A percentile compares a stretch with the other conserved stretches of the same genome.
phyloP scores from a whole-genome alignment of 2,888 invertebrate species.

The Spicauda simplicius region DNA sequence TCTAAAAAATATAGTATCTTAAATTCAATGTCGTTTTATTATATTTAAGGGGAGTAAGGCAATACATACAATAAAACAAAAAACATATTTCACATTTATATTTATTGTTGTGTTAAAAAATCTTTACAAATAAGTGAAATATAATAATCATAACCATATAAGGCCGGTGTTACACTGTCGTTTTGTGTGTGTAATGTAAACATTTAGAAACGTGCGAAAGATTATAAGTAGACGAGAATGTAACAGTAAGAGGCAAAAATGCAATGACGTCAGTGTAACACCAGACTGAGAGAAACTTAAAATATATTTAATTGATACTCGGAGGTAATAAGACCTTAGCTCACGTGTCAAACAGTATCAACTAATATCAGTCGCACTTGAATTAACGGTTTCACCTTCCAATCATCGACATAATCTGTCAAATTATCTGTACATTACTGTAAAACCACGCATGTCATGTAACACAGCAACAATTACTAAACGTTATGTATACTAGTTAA shows the following conservation, averaged over 20 bases:
- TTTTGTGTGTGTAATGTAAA: constrained; percentile 30
- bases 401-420: constrained; percentile 49
- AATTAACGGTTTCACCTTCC: constrained; percentile 58
- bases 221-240: constrained; percentile 38
- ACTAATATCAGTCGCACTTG: constrained; percentile 76
- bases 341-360: constrained; percentile 77
- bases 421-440: constrained; percentile 58
- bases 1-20: constrained; percentile 56
- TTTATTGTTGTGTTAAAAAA: constrained; percentile 84
- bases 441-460: constrained; percentile 61
- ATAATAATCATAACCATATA: constrained; percentile 76
- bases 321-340: constrained; percentile 83
- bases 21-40: constrained; percentile 35
- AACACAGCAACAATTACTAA: constrained; percentile 75
- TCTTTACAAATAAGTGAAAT: constrained; percentile 84
- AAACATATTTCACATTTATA: constrained; percentile 80
- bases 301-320: constrained; percentile 82
- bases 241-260: constrained; percentile 39
- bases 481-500: constrained; percentile 64
- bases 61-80: constrained; percentile 58
- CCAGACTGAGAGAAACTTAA: constrained; percentile 69
- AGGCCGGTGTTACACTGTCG: constrained; percentile 64
- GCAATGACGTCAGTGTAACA: constrained; percentile 56
- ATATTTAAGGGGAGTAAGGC: neutral
- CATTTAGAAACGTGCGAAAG: constrained; percentile 37